Base-by-base conservation (phyloP, 1,140 invertebrate species). In the Ips typographus region DNA sequence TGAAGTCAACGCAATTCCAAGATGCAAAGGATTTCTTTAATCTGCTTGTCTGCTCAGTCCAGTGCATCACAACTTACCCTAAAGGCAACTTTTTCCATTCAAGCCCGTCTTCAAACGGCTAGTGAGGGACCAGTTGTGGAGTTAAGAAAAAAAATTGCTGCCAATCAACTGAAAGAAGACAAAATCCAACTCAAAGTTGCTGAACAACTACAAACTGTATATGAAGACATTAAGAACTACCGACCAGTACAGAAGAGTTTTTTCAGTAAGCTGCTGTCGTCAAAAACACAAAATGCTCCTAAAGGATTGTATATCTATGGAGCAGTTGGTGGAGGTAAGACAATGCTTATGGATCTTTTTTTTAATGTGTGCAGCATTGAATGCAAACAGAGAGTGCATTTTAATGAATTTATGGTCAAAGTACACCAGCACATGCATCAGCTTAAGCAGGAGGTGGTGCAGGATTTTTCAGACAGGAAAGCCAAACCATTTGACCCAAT, bases 301-400 rank as follows among this genome's bases (percentile, higher is more conserved):
- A 88, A 89, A 80, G 93, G 93, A 4, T 79, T 95, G 4, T 95
- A 95, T 76, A 86, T 95, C 55, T 89, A 91, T 82, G 93, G 93
- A 55, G 89, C 92, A 77, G 92, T 95, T 74, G 94, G 95, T 55
- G 93, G 94, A 77, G 95, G 95, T 65, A 98, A 99, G 86, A 99
- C 98, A 6, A 99, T 99, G 91, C 82, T 99, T 39, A 99, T 99
- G 98, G 97, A 99, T 83, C 80, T 99, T 73, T 98, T 99, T 82
- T 96, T 92, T 84, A 86, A 95, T 77, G 88, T 88, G 74, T 90
- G 88, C 79, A 79, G 84, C 85, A 86, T 88, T 4, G 76, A 86
- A 52, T 82, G 82, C 55, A 98, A 97, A 79, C 83, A 87, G 73
- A 84, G 96, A 69, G 91, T 98, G 4, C 98, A 99, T 83, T 99